Evolutionary conservation across 2,797 vertebrate genomes (phyloP).

Genomic region (Falco columbarius): DNA sequence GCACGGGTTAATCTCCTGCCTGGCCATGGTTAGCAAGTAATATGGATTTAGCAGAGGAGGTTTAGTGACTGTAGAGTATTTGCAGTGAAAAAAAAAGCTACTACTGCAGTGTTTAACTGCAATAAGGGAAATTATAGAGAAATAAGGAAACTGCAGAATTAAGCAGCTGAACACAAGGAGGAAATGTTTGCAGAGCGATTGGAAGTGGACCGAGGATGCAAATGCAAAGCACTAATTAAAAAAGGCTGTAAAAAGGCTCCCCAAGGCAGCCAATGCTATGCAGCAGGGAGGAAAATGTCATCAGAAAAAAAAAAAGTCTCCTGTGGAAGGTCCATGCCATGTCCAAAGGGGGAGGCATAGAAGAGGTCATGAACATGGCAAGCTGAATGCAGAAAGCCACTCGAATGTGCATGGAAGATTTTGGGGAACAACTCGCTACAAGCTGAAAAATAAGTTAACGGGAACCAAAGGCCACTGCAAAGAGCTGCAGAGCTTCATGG

Average conservation of each 20-base stretch:
- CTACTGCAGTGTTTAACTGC: neutral
- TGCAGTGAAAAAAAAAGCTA: neutral
- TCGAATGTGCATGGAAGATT: accelerated
- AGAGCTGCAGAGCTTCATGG: neutral
- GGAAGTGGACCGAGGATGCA: neutral
- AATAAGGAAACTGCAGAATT: conserved; percentile 11
- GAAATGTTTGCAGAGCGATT: neutral
- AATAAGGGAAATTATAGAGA: conserved; percentile 4
- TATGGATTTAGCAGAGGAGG: neutral
- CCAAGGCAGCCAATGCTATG: neutral
- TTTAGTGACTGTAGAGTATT: neutral
- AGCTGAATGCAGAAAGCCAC: neutral
- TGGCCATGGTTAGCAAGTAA: neutral
- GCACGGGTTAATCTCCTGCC: neutral
- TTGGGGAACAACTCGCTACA: neutral
- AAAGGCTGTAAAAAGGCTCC: neutral
- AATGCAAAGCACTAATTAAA: neutral
- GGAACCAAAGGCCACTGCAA: neutral
- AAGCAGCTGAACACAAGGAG: neutral
- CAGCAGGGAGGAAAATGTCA: neutral
- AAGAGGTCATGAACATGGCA: accelerated
- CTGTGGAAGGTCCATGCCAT: accelerated
- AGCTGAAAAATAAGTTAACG: neutral
- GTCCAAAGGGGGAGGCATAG: neutral
- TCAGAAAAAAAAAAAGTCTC: neutral